Base-by-base conservation (phyloP, 2,113 vertebrate species). In the Amblyopsis rosae region DNA sequence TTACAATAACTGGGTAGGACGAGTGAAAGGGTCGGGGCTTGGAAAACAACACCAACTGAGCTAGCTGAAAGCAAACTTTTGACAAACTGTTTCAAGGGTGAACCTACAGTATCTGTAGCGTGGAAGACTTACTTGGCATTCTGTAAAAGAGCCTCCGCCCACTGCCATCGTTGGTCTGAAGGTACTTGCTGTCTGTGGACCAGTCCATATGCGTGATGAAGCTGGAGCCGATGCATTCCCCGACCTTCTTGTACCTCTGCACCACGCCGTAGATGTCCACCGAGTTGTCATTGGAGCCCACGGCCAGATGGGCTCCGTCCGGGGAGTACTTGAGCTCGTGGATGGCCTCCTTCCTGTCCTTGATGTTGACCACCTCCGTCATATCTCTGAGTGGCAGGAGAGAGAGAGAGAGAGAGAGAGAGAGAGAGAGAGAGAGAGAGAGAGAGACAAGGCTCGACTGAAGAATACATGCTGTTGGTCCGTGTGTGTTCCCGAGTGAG, bases 191-290 rank as follows among this genome's bases (percentile, higher is more conserved):
- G 86, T 99, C 97, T 0, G 93, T 93, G 70, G 98, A 98, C 98
- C 98, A 99, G 85, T 99, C 98, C 95, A 99, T 94, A 82, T 99
- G 97, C 4, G 96, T 98, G 82, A 99, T 99, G 92, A 98, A 97
- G 86, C 96, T 96, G 57, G 95, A 97, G 73, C 95, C 96, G 56
- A 93, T 70, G 87, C 97, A 99, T 84, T 98, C 97, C 1, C 98
- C 96, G 79, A 96, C 93, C 81, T 98, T 98, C 90, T 98, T 98
- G 82, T 91, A 91, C 92, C 95, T 90, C 83, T 99, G 98, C 83
- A 96, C 92, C 86, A 98, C 96, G 0, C 96, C 95, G 61, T 99
- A 99, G 72, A 99, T 86, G 79, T 97, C 97, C 83, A 98, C 95
- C 8, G 95, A 95, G 81, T 95, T 95, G 70, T 99, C 97, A 69